These are phyloP conservation scores for Sinocyclocheilus grahami DNA, from an alignment of 2,113 vertebrate genomes.

Conservation along the genomic window DNA sequence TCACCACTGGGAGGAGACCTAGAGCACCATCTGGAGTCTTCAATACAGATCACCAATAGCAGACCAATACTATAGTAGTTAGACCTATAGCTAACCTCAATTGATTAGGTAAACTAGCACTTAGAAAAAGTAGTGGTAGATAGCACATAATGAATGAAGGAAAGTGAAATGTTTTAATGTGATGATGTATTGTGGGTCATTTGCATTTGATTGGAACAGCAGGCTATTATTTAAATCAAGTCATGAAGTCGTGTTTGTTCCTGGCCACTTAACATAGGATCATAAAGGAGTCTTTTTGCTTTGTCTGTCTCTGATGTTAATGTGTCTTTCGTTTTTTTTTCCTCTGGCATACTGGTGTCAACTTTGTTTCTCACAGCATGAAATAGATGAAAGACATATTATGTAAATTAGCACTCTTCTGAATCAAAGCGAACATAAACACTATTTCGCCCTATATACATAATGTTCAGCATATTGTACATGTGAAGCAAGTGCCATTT, in stretches of 20 bases:
- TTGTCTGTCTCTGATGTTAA: constrained; percentile 2
- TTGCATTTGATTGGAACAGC: background rate
- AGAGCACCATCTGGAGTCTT: background rate
- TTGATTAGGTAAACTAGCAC: background rate
- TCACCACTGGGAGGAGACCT: constrained; percentile 8
- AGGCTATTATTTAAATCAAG: background rate
- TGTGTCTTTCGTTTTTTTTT: background rate
- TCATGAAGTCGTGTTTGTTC: background rate
- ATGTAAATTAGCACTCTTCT: constrained; percentile 7
- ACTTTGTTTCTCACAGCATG: background rate
- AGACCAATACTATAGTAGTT: background rate
- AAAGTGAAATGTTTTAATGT: background rate
- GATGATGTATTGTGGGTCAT: background rate
- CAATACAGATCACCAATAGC: no score
- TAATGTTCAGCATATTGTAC: constrained; percentile 7
- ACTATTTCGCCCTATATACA: background rate
- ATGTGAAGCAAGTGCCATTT: background rate
- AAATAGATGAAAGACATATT: constrained; percentile 18
- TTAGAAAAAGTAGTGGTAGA: background rate
- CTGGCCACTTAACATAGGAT: background rate
- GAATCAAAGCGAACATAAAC: constrained; percentile 11
- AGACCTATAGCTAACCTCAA: background rate
- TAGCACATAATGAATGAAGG: background rate
- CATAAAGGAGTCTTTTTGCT: background rate
- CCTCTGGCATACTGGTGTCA: background rate